Base-by-base conservation (phyloP, 2,113 vertebrate species). In the Syrrhaptes paradoxus region DNA sequence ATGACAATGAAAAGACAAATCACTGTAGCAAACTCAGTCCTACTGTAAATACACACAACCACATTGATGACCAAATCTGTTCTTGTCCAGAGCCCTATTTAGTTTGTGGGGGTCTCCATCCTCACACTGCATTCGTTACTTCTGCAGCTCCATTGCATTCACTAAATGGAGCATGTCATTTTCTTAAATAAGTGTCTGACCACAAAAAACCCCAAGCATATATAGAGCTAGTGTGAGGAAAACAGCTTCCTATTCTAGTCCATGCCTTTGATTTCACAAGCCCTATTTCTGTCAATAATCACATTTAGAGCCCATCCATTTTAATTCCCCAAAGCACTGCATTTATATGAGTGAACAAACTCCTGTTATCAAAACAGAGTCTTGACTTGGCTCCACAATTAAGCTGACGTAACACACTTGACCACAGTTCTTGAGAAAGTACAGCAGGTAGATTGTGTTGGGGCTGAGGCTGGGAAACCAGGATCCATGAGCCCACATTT, bases 121-220 rank as follows among this genome's bases (percentile, higher is more conserved):
- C 19, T 84, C 79, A 80, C 0, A 3, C 29, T 66, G 9, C 20
- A 32, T 71, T 93, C 59, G 51, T 91, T 93, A 31, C 3, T 41
- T 91, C 75, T 90, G 57, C 45, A 95, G 38, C 26, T 91, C 71
- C 59, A 94, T 67, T 95, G 55, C 78, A 91, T 86, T 85, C 79
- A 77, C 45, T 90, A 93, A 96, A 93, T 87, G 72, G 67, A 88
- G 87, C 68, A 58, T 93, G 46, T n/a, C 3, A 55, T 90, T 87
- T 91, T 80, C 71, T 93, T 63, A 90, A 93, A 79, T 49, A 91
- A 87, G 66, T 90, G 54, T 36, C 34, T 76, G 20, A 84, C 20
- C 3, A 2, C 87, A 78, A 93, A 93, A 89, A 71, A 15, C 0
- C 38, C 17, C 17, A 65, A 76, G 6, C 8, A 66, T 36, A 12